Evolutionary conservation across 2,113 vertebrate species (phyloP).

Genomic region (Danio rerio): DNA sequence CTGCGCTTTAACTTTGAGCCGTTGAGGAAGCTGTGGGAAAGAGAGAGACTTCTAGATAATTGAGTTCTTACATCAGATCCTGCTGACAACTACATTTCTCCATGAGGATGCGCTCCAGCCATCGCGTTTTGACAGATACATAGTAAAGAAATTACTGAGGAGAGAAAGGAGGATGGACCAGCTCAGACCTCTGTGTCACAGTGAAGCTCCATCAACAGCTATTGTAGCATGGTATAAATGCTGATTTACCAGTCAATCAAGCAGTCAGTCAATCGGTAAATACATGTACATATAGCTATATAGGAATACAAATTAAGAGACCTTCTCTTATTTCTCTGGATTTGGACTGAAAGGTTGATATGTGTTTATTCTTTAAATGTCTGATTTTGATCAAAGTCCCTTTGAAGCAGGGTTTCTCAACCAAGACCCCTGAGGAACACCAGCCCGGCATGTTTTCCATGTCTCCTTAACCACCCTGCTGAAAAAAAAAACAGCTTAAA

Average conservation of each 20-base stretch:
- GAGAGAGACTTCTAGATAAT: constrained; percentile 26
- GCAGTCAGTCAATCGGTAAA: too few species aligned
- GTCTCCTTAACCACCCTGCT: too few species aligned
- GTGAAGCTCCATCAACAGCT: not conserved
- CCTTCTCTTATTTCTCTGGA: too few species aligned
- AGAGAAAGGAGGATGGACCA: not conserved
- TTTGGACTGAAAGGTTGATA: too few species aligned
- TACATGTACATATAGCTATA: too few species aligned
- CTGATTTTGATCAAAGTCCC: too few species aligned
- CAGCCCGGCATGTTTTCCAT: too few species aligned
- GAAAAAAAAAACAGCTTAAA: too few species aligned
- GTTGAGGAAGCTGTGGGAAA: not conserved
- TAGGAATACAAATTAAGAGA: too few species aligned
- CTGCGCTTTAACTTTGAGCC: not conserved
- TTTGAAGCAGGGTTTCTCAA: too few species aligned
- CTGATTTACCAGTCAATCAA: not conserved
- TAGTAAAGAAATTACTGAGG: constrained; percentile 39
- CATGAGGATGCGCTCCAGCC: constrained; percentile 63
- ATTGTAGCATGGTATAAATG: not conserved
- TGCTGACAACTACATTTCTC: constrained; percentile 10
- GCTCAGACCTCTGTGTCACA: constrained; percentile 59
- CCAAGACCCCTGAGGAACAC: too few species aligned
- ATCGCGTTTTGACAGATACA: constrained; percentile 56
- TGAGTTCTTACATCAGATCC: constrained; percentile 7
- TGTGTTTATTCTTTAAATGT: too few species aligned